Evolutionary conservation across 2,797 vertebrate genomes (phyloP), one percentile per base, ranked within the genome.

Genomic region (Cygnus olor): DNA sequence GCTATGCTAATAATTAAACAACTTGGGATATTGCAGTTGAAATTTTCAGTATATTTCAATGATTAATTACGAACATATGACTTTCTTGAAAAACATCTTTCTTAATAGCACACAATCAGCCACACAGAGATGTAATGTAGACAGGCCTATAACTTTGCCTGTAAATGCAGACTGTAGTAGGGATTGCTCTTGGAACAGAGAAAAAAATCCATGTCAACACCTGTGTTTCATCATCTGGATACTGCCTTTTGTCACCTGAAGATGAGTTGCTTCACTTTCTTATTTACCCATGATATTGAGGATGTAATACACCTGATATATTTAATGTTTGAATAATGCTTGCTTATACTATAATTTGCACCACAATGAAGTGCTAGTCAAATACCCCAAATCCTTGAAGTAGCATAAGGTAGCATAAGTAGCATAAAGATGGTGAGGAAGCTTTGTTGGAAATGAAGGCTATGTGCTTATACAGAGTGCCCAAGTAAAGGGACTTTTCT

Each of bases 1-100:
- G 47, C 74, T 47, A 85, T 53, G 36, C 51, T 93, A 81, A 90
- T 94, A 92, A 94, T 94, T 86, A 93, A 96, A 85, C 85, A 94
- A 88, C 80, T 77, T 80, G 47, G 63, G 18, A 81, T 91, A 80
- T 38, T 90, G 47, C 44, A 76, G 60, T 54, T 93, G 44, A 81
- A 94, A 90, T 38, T 86, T 73, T 18, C 36, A 69, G 19, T 90
- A 73, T 49, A 66, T 86, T 90, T 88, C 68, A 79, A 57, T 45
- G 54, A 89, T 93, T 93, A 92, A 92, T 93, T 96, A 90, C 63
- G 80, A 89, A 45, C 30, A 18, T 65, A 78, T 45, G 87, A 74
- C 32, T 89, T 92, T 57, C 42, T 68, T 83, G 61, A 51, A 88
- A 83, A 90, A 24, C 8, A 44, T 83, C 16, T 89, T 71, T 85